These are phyloP conservation scores for Lepidocolaptes lacrymiger DNA, from an alignment of 2,797 vertebrate species.

Conservation along the genomic window DNA sequence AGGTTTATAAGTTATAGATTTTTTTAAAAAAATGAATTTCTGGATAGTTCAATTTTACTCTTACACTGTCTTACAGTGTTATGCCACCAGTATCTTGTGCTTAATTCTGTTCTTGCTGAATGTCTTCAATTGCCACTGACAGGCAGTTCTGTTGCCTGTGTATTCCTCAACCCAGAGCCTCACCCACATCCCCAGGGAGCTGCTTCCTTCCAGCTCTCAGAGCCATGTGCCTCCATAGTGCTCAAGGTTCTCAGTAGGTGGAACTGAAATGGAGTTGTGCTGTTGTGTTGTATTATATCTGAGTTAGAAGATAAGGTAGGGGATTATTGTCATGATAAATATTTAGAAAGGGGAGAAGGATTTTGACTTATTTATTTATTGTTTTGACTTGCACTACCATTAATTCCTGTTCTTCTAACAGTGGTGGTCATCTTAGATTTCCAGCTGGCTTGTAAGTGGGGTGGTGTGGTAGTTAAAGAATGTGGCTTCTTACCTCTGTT, in stretches of 20 bases:
- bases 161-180: not conserved
- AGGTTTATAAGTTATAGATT: not conserved
- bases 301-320: not conserved
- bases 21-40: not conserved
- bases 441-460: not conserved
- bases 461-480: not conserved
- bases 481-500: not conserved
- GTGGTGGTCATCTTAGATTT: not conserved
- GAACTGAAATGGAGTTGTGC: not conserved
- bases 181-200: accelerated
- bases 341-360: not conserved
- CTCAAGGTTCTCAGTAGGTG: not conserved
- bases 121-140: not conserved
- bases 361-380: not conserved
- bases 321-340: not conserved
- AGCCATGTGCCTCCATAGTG: not conserved
- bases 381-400: not conserved
- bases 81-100: not conserved
- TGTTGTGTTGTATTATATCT: not conserved
- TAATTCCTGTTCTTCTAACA: not conserved
- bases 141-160: no score
- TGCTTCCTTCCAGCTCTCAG: not conserved
- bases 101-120: not conserved
- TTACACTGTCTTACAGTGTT: not conserved
- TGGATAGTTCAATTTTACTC: not conserved